Evolutionary conservation across 2,797 vertebrate species (phyloP), one percentile per base, ranked within the genome.

Genomic region (Melopsittacus undulatus): DNA sequence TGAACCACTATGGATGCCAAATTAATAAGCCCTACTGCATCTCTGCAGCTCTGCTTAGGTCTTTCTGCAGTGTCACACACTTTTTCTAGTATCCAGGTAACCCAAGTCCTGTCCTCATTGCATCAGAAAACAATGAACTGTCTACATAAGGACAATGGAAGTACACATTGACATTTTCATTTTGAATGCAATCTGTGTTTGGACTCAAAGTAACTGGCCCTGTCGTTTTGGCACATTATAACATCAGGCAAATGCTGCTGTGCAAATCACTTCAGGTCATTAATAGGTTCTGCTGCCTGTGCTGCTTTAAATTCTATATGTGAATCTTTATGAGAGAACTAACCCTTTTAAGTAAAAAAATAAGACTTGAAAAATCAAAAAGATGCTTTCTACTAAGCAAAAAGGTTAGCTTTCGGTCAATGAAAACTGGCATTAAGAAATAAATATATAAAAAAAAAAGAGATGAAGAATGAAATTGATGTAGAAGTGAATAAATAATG

Each of bases 341-440:
- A 38, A 20, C 1, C 43, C 7, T 30, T 85, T 68, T 57, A 32
- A 27, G 11, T 69, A 13, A 57, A 84, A 85, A 85, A 70, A 7
- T 12, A 30, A 81, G 78, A 94, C 26, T 93, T 92, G 88, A 95
- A 94, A 95, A 96, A 96, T 92, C 64, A 93, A 97, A 97, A 98
- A 89, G 73, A 91, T 96, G 66, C 88, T 97, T 94, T 96, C 84
- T 88, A 81, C 75, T 70, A 64, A 95, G 69, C 66, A 87, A 90
- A 77, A 96, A 24, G 17, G 61, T 95, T 88, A 95, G 66, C 54
- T 92, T 90, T 73, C 17, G 26, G 52, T 48, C 83, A 91, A 43
- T 38, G 70, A 91, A 88, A 86, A 94, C 0, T 22, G 30, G 46
- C 86, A 95, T 52, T 79, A 57, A 77, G 85, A 95, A 83, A 91